phyloP scores from a whole-genome alignment of 1,140 invertebrate genomes.

The Plodia interpunctella region DNA sequence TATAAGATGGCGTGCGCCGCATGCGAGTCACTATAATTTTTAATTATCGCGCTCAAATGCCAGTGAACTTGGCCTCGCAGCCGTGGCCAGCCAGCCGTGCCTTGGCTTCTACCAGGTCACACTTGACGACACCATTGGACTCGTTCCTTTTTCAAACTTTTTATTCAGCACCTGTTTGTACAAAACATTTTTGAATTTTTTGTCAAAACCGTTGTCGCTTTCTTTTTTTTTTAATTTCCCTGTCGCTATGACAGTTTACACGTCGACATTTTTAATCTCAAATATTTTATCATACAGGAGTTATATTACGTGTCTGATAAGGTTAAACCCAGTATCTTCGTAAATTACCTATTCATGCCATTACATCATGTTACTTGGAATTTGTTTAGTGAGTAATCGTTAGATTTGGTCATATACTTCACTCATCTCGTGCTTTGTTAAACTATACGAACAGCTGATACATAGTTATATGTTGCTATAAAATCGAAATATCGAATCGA shows the following conservation, averaged over 20 bases:
- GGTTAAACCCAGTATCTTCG: not conserved
- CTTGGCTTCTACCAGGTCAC: conserved; percentile 57
- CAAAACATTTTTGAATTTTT: not conserved
- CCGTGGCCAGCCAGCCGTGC: conserved; percentile 55
- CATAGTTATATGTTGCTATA: no score
- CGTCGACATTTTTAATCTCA: no score
- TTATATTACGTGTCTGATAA: not conserved
- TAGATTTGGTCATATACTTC: conserved; percentile 1
- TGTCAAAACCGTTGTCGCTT: not conserved
- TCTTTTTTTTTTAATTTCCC: no score
- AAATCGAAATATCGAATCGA: no score
- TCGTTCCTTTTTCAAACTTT: conserved; percentile 33
- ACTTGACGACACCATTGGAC: conserved; percentile 50
- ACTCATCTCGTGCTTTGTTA: not conserved
- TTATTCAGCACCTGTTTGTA: conserved; percentile 18
- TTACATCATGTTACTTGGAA: conserved; percentile 8
- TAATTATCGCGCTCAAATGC: conserved; percentile 74
- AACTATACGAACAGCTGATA: no score
- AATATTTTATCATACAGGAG: not conserved
- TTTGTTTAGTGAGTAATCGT: conserved; percentile 22
- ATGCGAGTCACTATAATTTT: conserved; percentile 71
- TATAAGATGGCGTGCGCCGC: conserved; percentile 65
- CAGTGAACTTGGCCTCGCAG: conserved; percentile 73
- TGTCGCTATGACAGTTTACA: no score
- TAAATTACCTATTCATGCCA: not conserved